Base-by-base conservation (phyloP, 2,797 vertebrate genomes). In the Anolis apletophallus region DNA sequence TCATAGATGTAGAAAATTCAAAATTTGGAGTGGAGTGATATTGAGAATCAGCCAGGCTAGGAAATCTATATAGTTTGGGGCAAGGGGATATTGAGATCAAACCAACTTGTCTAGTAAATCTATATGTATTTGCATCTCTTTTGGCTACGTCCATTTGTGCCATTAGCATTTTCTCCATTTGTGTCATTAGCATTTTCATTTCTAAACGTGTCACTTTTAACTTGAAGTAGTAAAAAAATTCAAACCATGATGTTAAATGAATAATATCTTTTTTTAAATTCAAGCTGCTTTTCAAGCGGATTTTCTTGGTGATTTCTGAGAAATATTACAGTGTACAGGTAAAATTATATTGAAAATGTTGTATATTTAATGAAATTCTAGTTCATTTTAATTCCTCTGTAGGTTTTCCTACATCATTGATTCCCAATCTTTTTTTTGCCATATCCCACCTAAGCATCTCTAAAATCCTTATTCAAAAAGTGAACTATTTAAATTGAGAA, bases 211-310 rank as follows among this genome's bases (percentile, higher is more conserved):
- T 95, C 94, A 95, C 93, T 95, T 93, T 95, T 95, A 94, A 84
- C 87, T 96, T 93, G 93, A 96, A 93, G 94, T 95, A 95, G 95
- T 95, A 96, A 96, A 96, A 64, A 95, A 95, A 94, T 95, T 95
- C 96, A 96, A 96, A 95, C 94, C 96, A 95, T 95, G 96, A 95
- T 96, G 97, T 40, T 97, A 95, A 97, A 97, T 97, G 96, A 97
- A 97, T 97, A 96, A 97, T 97, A n/a, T 96, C 96, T 83, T 76
- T 77, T 95, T 93, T 92, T 96, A 97, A 96, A 97, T 96, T 96
- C 96, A 96, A 97, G 94, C 95, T 94, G 95, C 96, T 96, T 97
- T 96, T 97, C 96, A 97, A 95, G 95, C 96, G 92, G 95, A 93
- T 95, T 97, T 96, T 97, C 94, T 95, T 95, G 90, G 75, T 95